A percentile compares a stretch with the other conserved stretches of the same genome.
phyloP scores from a whole-genome alignment of 92 coral and sea anemone species.

The Siderastrea radians region DNA sequence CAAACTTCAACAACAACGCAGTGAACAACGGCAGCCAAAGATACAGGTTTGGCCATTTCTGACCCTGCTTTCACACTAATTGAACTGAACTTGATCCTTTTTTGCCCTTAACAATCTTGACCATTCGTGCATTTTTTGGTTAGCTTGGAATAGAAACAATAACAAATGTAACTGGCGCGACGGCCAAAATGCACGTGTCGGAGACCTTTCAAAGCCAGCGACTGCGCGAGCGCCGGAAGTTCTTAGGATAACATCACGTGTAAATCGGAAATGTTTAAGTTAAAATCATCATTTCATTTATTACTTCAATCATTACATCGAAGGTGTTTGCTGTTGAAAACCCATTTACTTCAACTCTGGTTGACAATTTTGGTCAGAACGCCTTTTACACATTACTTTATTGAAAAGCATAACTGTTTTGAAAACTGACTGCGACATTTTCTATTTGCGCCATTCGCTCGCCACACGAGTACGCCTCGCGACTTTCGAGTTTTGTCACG shows the following conservation, averaged over 20 bases:
- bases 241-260: constrained; percentile 25
- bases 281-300: neutral
- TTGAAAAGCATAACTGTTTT: neutral
- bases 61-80: no score
- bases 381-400: neutral
- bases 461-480: neutral
- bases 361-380: neutral
- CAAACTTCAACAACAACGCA: no score
- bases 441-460: neutral
- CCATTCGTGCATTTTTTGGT: no score
- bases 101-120: no score
- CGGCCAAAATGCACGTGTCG: neutral
- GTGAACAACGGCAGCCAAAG: no score
- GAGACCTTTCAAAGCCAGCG: neutral
- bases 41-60: no score
- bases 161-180: no score
- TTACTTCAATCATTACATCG: neutral
- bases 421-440: neutral
- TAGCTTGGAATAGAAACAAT: no score
- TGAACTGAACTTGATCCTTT: no score
- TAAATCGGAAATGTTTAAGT: constrained; percentile 25
- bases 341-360: no score
- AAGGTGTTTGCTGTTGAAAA: no score
- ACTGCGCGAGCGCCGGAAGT: constrained; percentile 25
- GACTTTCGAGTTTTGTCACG: neutral